Conservation (phyloP, 2,888 invertebrate genomes). For the Coecobrya sp. region DNA sequence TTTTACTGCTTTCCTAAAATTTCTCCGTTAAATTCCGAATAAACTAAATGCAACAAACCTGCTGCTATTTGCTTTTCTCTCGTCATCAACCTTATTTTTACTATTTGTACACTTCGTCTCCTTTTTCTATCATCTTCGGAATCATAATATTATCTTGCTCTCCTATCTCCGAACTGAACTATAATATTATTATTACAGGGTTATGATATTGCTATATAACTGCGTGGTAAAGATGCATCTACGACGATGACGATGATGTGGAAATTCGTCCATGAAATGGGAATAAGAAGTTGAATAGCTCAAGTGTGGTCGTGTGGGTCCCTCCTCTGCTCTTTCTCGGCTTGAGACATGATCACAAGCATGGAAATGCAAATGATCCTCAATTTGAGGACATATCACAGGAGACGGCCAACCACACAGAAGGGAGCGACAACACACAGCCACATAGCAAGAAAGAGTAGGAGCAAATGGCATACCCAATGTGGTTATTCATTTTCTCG, state of each 20-base stretch:
- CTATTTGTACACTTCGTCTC: slow-evolving; percentile 46
- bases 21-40: slow-evolving; percentile 44
- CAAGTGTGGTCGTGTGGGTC: slow-evolving; percentile 80
- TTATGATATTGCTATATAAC: slow-evolving; percentile 4
- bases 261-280: slow-evolving; percentile 77
- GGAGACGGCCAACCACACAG: slow-evolving; percentile 73
- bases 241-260: slow-evolving; percentile 47
- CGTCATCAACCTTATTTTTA: slow-evolving; percentile 27
- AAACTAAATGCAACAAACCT: slow-evolving; percentile 44
- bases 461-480: slow-evolving; percentile 44
- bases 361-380: slow-evolving; percentile 84
- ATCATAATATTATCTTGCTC: slow-evolving; percentile 18
- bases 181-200: slow-evolving; percentile 36
- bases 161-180: not conserved
- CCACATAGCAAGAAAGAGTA: slow-evolving; percentile 44
- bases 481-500: slow-evolving; percentile 52
- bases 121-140: slow-evolving; percentile 46
- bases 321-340: slow-evolving; percentile 79
- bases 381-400: slow-evolving; percentile 83
- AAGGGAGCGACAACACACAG: slow-evolving; percentile 42
- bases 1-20: slow-evolving; percentile 47
- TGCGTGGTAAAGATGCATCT: not conserved
- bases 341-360: slow-evolving; percentile 78
- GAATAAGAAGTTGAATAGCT: slow-evolving; percentile 77
- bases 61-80: slow-evolving; percentile 27